phyloP scores from a whole-genome alignment of 1,140 invertebrate genomes.

The Habropoda laboriosa region DNA sequence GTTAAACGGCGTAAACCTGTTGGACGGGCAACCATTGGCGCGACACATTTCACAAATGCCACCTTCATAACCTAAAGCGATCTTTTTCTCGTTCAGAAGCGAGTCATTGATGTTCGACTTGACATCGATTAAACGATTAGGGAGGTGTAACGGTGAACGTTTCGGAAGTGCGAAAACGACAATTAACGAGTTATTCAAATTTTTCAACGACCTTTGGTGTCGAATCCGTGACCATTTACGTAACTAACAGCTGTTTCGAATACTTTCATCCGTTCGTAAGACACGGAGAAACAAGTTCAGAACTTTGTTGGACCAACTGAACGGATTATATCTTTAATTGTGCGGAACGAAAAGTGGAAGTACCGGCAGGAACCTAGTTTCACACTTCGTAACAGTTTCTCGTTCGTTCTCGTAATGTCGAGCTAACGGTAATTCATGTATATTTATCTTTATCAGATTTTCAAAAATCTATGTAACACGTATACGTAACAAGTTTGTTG shows the following conservation, averaged over 20 bases:
- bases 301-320: slow-evolving; percentile 60
- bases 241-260: slow-evolving; percentile 57
- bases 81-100: background rate
- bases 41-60: too few relatives aligned
- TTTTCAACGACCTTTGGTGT: background rate
- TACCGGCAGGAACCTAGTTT: slow-evolving; percentile 34
- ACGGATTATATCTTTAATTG: slow-evolving; percentile 65
- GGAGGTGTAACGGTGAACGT: background rate
- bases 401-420: slow-evolving; percentile 16
- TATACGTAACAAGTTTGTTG: too few relatives aligned
- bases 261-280: slow-evolving; percentile 30
- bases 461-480: too few relatives aligned
- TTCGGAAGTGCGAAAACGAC: background rate
- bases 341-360: slow-evolving; percentile 41
- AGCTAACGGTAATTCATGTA: too few relatives aligned
- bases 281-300: slow-evolving; percentile 44
- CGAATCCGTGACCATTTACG: slow-evolving; percentile 43
- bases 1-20: slow-evolving; percentile 15
- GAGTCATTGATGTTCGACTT: background rate
- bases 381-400: slow-evolving; percentile 49
- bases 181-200: background rate
- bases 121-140: too few relatives aligned
- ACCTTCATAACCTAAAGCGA: background rate
- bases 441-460: too few relatives aligned
- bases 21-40: too few relatives aligned